Percentiles rank a stretch among this genome's conserved stretches.
phyloP scores from a whole-genome alignment of 2,113 vertebrate species.

The Vidua chalybeata region DNA sequence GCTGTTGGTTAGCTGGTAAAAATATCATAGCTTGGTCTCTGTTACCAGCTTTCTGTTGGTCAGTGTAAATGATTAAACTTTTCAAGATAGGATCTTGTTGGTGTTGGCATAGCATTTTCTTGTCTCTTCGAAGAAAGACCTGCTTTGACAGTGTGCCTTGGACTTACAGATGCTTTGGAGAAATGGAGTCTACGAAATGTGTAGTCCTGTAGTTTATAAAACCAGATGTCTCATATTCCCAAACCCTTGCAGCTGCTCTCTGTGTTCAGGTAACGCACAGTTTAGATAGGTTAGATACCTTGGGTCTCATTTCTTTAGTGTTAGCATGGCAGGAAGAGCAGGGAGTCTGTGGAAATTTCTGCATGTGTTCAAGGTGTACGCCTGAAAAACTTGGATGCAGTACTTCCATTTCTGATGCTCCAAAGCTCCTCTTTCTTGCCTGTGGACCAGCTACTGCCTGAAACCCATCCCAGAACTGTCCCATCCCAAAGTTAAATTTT shows the following conservation, averaged over 20 bases:
- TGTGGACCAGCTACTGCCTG: background rate
- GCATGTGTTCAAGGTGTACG: background rate
- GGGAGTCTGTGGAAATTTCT: background rate
- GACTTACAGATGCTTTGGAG: background rate
- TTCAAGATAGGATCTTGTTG: background rate
- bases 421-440: background rate
- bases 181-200: background rate
- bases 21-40: background rate
- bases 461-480: background rate
- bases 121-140: background rate
- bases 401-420: background rate
- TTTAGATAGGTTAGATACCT: background rate
- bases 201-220: background rate
- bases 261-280: background rate
- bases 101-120: background rate
- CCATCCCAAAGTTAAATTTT: background rate
- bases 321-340: background rate
- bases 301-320: background rate
- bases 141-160: background rate
- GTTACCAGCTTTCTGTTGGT: background rate
- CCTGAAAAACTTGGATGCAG: background rate
- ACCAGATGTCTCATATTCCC: background rate
- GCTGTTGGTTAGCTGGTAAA: background rate
- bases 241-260: background rate
- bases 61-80: constrained; percentile 34